Evolutionary conservation across 2,888 invertebrate genomes (phyloP).

Genomic region (Tipula vernalis): DNA sequence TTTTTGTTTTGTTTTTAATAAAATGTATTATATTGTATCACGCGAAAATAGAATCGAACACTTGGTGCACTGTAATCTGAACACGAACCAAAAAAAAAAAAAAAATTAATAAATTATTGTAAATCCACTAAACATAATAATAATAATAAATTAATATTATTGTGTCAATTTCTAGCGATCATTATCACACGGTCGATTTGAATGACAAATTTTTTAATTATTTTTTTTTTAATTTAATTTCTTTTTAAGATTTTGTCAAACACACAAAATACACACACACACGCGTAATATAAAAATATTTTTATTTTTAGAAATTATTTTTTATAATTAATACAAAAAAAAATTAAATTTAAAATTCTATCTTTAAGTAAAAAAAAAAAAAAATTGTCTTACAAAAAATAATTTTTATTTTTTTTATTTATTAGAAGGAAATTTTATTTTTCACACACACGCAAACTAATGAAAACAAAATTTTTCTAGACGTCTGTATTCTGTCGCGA

Average conservation of each 20-base stretch:
- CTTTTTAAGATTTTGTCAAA: not conserved
- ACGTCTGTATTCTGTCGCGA: conserved; percentile 6
- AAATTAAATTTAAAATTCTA: not conserved
- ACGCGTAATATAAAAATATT: not conserved
- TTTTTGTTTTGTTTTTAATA: not conserved
- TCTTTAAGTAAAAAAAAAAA: not conserved
- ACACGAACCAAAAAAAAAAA: not conserved
- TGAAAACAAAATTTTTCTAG: not conserved
- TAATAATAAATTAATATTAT: not conserved
- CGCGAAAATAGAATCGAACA: not conserved
- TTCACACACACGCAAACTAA: not conserved
- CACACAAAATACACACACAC: not conserved
- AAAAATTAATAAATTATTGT: not conserved
- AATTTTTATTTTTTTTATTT: not conserved
- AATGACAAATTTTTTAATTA: not conserved
- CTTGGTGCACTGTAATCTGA: not conserved
- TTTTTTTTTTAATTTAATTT: not conserved
- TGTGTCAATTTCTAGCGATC: not conserved
- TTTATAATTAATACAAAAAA: not conserved
- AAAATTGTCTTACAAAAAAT: not conserved
- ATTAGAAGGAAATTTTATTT: not conserved
- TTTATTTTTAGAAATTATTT: not conserved
- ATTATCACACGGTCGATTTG: not conserved
- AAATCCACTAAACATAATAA: not conserved
- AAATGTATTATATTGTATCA: not conserved